These are phyloP conservation scores for Malurus leucopterus DNA, from an alignment of 2,797 vertebrate genomes.

Conservation along the genomic window DNA sequence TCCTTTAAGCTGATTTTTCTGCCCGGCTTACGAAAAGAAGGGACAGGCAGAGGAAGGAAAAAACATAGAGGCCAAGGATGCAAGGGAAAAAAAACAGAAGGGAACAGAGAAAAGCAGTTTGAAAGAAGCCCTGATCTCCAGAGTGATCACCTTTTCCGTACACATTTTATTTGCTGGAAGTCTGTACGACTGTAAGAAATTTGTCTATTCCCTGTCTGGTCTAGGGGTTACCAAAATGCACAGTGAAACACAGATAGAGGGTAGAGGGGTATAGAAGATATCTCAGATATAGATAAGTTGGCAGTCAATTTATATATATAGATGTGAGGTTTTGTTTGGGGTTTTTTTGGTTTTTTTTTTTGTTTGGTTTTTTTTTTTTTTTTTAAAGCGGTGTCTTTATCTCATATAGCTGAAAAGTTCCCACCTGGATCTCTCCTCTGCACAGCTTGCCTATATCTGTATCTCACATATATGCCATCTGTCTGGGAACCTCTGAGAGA, in stretches of 20 bases:
- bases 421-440: not conserved
- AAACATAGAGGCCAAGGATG: not conserved
- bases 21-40: constrained; percentile 42
- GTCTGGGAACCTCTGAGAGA: constrained; percentile 1
- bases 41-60: not conserved
- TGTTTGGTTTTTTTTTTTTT: not conserved
- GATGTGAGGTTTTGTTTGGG: not conserved
- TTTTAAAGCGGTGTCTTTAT: not conserved
- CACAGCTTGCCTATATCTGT: not conserved
- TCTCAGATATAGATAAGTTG: not conserved
- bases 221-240: not conserved
- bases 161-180: not conserved
- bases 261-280: not conserved
- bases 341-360: not conserved
- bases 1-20: constrained; percentile 64
- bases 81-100: not conserved
- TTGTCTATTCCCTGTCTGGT: not conserved
- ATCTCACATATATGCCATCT: not conserved
- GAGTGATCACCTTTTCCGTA: constrained; percentile 7
- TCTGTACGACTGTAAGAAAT: not conserved
- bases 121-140: constrained; percentile 7
- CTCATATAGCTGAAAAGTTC: not conserved
- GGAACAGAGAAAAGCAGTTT: not conserved
- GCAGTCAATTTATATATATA: not conserved
- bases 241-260: not conserved